phyloP scores from a whole-genome alignment of 1,140 invertebrate species.

The Parasteatoda tepidariorum region DNA sequence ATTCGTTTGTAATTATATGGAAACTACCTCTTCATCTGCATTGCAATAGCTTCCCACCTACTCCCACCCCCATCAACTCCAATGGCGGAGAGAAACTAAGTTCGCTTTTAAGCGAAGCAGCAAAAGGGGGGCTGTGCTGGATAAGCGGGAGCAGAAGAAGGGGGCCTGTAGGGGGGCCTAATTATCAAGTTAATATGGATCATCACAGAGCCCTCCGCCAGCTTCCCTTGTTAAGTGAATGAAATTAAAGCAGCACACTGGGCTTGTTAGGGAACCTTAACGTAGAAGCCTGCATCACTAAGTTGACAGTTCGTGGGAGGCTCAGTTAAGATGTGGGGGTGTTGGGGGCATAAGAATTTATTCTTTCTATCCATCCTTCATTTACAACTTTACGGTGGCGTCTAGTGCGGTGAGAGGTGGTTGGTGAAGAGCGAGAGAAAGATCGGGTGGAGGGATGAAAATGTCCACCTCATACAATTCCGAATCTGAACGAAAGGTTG shows the following conservation, averaged over 20 bases:
- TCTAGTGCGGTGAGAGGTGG: not conserved
- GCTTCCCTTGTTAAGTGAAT: slow-evolving; percentile 60
- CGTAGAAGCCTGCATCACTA: slow-evolving; percentile 37
- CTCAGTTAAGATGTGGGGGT: not conserved
- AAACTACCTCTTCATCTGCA: slow-evolving; percentile 62
- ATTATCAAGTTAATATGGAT: slow-evolving; percentile 63
- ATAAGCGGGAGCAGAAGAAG: not conserved
- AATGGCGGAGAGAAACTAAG: slow-evolving; percentile 28
- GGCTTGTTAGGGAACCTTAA: slow-evolving; percentile 59
- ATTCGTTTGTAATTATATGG: slow-evolving; percentile 63
- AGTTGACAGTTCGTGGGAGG: slow-evolving; percentile 41
- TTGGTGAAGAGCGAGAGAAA: not conserved
- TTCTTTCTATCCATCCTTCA: slow-evolving; percentile 52
- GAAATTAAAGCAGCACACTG: slow-evolving; percentile 57
- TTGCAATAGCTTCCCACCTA: slow-evolving; percentile 55
- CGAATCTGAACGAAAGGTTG: slow-evolving; percentile 3
- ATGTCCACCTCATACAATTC: slow-evolving; percentile 59
- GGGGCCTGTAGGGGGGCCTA: slow-evolving; percentile 23
- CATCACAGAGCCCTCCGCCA: slow-evolving; percentile 52
- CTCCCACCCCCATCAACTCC: not conserved
- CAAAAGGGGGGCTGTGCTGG: slow-evolving; percentile 5
- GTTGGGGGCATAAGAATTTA: slow-evolving; percentile 39
- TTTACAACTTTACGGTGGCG: slow-evolving; percentile 58
- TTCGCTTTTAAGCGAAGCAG: slow-evolving; percentile 56
- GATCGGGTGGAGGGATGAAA: slow-evolving; percentile 24